phyloP scores from a whole-genome alignment of 1,140 invertebrate species.

The Trichonephila inaurata region DNA sequence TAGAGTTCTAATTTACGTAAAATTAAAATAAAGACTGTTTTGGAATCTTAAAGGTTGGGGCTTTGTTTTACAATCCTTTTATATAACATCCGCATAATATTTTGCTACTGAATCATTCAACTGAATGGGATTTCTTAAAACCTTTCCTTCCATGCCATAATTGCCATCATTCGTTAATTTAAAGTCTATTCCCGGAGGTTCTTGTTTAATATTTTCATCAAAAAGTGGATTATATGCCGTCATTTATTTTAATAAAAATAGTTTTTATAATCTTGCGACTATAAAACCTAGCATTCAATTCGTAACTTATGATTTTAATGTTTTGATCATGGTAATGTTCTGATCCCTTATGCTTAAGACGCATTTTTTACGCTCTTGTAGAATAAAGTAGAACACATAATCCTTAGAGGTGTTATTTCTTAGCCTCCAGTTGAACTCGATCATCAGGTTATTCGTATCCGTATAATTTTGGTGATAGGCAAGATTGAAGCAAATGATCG shows the following conservation, averaged over 20 bases:
- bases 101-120: too few relatives aligned
- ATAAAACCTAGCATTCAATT: neutral
- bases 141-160: slow-evolving; percentile 41
- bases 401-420: neutral
- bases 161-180: slow-evolving; percentile 25
- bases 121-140: too few relatives aligned
- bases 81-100: too few relatives aligned
- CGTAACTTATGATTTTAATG: neutral
- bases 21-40: too few relatives aligned
- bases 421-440: slow-evolving; percentile 11
- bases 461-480: slow-evolving; percentile 24
- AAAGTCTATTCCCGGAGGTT: neutral
- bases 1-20: too few relatives aligned
- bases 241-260: neutral
- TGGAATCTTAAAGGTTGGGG: too few relatives aligned
- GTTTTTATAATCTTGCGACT: neutral
- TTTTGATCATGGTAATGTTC: slow-evolving; percentile 42
- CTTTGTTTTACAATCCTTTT: too few relatives aligned
- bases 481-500: slow-evolving; percentile 6
- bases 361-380: neutral
- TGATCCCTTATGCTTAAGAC: neutral
- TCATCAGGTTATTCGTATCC: neutral
- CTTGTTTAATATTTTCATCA: neutral
- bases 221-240: slow-evolving; percentile 27
- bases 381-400: slow-evolving; percentile 20